Conservation (phyloP, 1,140 invertebrate species). For the Apis florea region DNA sequence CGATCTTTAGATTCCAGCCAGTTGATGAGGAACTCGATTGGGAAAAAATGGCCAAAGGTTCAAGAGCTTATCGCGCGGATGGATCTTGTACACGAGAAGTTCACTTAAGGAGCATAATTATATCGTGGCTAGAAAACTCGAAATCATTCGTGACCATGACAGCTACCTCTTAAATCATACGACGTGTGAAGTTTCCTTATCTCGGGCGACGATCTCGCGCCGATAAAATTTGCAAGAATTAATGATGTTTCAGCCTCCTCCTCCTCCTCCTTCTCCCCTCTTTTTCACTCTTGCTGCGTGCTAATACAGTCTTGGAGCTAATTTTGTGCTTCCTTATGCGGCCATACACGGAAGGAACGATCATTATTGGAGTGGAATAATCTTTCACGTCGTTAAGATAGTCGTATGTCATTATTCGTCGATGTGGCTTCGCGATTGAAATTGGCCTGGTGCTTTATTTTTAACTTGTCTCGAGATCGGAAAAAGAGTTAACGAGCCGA, state of each 20-base stretch:
- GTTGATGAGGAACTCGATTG: not conserved
- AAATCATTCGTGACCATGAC: slow-evolving; percentile 13
- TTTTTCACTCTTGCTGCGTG: slow-evolving; percentile 5
- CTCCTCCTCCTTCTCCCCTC: slow-evolving; percentile 2
- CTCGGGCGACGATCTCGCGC: not conserved
- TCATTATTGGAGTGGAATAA: slow-evolving; percentile 32
- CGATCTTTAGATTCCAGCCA: not conserved
- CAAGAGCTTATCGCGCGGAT: not conserved
- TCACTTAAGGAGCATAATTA: slow-evolving; percentile 20
- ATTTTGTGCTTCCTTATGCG: slow-evolving; percentile 56
- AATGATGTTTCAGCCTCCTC: slow-evolving; percentile 9
- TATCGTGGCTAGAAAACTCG: slow-evolving; percentile 18
- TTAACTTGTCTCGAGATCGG: too few relatives aligned
- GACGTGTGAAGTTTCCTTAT: slow-evolving; percentile 19
- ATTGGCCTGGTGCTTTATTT: not conserved
- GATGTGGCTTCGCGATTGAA: slow-evolving; percentile 26
- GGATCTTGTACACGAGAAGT: slow-evolving; percentile 12
- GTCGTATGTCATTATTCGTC: slow-evolving; percentile 42
- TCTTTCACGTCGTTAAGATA: slow-evolving; percentile 22
- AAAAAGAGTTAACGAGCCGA: not conserved
- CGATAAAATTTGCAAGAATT: slow-evolving; percentile 29
- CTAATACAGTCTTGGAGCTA: slow-evolving; percentile 41
- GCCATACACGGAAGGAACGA: slow-evolving; percentile 53
- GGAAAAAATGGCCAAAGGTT: not conserved
- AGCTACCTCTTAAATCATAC: slow-evolving; percentile 23